Evolutionary conservation across 2,888 invertebrate species (phyloP).

Genomic region (Apamea anceps): DNA sequence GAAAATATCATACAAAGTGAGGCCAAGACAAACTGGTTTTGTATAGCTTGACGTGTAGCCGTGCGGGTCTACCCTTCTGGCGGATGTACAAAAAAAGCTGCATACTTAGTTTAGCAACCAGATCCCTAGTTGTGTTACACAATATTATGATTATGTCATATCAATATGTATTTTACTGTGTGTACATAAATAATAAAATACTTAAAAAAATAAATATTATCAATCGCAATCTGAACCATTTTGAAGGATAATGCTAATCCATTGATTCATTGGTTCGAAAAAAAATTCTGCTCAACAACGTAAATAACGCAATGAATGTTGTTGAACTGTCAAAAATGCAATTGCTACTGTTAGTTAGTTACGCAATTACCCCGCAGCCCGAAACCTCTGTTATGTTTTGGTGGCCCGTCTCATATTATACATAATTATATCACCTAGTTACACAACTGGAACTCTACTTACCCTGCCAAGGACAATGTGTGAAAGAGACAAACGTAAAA

Average conservation of each 20-base stretch:
- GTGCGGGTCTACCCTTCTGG: too few species aligned
- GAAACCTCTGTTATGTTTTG: background rate
- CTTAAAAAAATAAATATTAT: too few species aligned
- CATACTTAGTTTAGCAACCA: too few species aligned
- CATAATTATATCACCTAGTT: background rate
- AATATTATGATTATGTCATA: too few species aligned
- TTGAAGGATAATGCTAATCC: background rate
- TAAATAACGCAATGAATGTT: background rate
- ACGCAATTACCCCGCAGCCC: background rate
- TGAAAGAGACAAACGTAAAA: slow-evolving; percentile 45
- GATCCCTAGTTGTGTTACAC: background rate
- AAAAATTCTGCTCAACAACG: background rate
- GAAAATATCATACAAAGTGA: too few species aligned
- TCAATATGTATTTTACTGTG: too few species aligned
- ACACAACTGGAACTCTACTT: slow-evolving; percentile 30
- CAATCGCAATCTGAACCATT: too few species aligned
- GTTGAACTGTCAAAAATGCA: background rate
- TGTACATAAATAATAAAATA: too few species aligned
- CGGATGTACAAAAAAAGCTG: too few species aligned
- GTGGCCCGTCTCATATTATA: background rate
- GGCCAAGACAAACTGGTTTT: too few species aligned
- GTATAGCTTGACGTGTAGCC: too few species aligned
- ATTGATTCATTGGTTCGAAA: background rate
- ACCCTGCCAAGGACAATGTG: slow-evolving; percentile 45
- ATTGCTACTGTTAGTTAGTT: background rate